Conservation (phyloP, 2,797 vertebrate genomes). For the Triplophysa yarkandensis region DNA sequence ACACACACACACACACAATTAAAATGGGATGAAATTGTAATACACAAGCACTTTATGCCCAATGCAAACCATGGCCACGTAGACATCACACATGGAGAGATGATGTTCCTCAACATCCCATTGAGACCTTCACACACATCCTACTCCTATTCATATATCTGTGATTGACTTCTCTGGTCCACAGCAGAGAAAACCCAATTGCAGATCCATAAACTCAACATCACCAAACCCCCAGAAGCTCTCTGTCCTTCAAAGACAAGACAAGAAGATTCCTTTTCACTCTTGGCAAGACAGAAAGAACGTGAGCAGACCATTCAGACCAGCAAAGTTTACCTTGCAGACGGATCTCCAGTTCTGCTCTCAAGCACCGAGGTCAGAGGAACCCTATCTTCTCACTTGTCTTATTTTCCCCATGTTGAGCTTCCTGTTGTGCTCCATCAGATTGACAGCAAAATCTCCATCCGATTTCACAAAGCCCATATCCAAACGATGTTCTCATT, state of each 20-base stretch:
- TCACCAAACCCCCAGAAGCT: background rate
- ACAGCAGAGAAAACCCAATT: too few relatives aligned
- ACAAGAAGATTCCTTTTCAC: background rate
- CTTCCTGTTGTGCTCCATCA: constrained; percentile 57
- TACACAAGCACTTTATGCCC: constrained; percentile 28
- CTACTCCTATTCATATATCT: too few relatives aligned
- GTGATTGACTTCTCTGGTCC: too few relatives aligned
- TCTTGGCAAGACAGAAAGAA: background rate
- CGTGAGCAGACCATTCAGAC: constrained; percentile 32
- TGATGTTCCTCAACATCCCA: background rate
- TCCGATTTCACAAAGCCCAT: constrained; percentile 59
- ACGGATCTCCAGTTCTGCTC: constrained; percentile 65
- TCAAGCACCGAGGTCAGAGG: constrained; percentile 60
- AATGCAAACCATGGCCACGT: constrained; percentile 1
- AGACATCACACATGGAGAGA: background rate
- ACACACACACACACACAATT: constrained; percentile 20
- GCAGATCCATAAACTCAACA: constrained; percentile 4
- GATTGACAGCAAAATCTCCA: constrained; percentile 53
- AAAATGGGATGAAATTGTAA: too few relatives aligned
- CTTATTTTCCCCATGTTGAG: constrained; percentile 62
- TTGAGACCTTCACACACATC: background rate
- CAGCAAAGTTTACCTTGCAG: constrained; percentile 66
- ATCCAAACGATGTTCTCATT: constrained; percentile 51
- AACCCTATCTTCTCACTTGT: constrained; percentile 62
- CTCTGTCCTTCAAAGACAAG: background rate